Evolutionary conservation across 2,888 invertebrate genomes (phyloP), one percentile per base, ranked within the genome.

Genomic region (Griposia aprilina): DNA sequence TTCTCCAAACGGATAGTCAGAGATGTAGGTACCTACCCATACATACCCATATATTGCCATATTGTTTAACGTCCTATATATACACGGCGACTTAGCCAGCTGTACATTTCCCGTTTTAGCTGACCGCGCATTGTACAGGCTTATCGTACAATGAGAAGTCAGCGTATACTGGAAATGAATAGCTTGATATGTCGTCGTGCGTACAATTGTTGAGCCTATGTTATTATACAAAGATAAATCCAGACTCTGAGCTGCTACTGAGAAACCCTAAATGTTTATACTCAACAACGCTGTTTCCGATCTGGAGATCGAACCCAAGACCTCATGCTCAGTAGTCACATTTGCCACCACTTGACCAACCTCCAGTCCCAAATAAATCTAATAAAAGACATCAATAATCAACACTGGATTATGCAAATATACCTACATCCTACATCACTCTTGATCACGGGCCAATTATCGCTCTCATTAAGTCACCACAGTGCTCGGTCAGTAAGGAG

Each of bases 401-500:
- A 5, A 57, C 11, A n/a, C n/a, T 17, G 30, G 7, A n/a, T 62
- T 45, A 23, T 65, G 26, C 36, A 78, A 76, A 78, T 66, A 41
- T 48, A 65, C 3, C 17, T n/a, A 13, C 45, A 78, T n/a, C 17
- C 17, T 20, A 13, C 45, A 78, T 20, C 23, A 20, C 13, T 66
- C 17, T 17, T n/a, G 30, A 23, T 79, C 13, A 30, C 23, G 17
- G 23, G 20, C 7, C 36, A 45, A 66, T 66, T 59, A 67, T 48
- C 20, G 15, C 7, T 48, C 48, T 70, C 15, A 63, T 41, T 8
- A 30, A 30, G 26, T 57, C n/a, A 45, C 45, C 48, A 45, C 68
- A 45, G 45, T 15, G 20, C 15, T 23, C 41, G 15, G 41, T 50
- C 75, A 50, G 57, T 59, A 57, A 48, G 81, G 78, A 81, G 81